These are phyloP conservation scores for Chorisops tibialis DNA, from an alignment of 2,888 invertebrate species.

Conservation along the genomic window DNA sequence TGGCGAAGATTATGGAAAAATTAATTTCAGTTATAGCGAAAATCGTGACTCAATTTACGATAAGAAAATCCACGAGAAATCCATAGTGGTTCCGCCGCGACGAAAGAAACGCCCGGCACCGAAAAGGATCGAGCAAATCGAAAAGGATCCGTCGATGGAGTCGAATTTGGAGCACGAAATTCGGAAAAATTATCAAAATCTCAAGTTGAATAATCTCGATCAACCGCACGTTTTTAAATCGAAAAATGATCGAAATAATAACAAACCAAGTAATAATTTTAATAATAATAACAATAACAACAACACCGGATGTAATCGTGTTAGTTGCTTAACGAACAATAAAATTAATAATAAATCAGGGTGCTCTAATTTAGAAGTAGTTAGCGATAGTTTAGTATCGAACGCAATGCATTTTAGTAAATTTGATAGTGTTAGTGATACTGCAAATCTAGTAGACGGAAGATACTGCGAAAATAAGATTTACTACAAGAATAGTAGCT, in stretches of 20 bases:
- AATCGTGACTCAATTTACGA: background rate
- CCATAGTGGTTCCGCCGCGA: constrained; percentile 23
- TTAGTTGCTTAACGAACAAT: constrained; percentile 21
- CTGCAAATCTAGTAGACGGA: constrained; percentile 4
- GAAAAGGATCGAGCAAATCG: background rate
- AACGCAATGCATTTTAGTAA: constrained; percentile 23
- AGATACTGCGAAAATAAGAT: constrained; percentile 26
- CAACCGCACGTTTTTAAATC: background rate
- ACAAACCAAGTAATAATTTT: background rate
- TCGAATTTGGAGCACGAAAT: constrained; percentile 24
- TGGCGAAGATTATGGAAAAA: constrained; percentile 16
- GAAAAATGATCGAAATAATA: background rate
- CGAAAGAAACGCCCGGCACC: constrained; percentile 21
- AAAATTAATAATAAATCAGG: constrained; percentile 32
- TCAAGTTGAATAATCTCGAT: constrained; percentile 22
- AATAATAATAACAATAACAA: background rate
- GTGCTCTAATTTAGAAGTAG: constrained; percentile 33
- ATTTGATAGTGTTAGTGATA: constrained; percentile 14
- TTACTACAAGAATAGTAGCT: constrained; percentile 29
- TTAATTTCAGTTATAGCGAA: background rate
- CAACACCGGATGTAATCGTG: background rate
- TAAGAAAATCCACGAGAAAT: background rate
- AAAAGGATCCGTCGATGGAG: constrained; percentile 13
- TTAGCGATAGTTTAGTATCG: constrained; percentile 29
- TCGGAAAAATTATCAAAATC: constrained; percentile 25